Conservation (phyloP, 35 echinoderm and acorn worm genomes). For the Heliocidaris erythrogramma region DNA sequence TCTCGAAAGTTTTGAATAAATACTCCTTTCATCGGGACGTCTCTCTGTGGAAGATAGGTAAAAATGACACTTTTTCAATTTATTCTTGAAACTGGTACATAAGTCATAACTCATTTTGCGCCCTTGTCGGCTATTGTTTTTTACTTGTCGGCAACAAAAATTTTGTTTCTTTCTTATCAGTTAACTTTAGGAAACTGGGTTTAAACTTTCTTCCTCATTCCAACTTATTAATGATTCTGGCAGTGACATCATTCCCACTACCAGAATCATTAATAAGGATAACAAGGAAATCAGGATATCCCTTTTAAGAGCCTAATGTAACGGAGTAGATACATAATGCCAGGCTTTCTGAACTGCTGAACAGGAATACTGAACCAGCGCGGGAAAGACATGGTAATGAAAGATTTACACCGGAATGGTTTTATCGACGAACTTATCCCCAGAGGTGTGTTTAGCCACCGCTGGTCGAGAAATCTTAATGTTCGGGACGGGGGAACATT, state of each 20-base stretch:
- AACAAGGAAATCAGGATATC: not conserved
- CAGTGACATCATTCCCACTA: no score
- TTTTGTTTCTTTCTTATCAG: not conserved
- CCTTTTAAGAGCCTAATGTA: not conserved
- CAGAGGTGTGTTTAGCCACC: conserved; percentile 1
- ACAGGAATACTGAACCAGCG: not conserved
- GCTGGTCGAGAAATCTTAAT: not conserved
- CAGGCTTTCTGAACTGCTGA: not conserved
- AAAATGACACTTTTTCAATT: not conserved
- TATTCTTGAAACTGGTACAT: no score
- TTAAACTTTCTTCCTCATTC: not conserved
- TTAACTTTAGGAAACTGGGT: no score
- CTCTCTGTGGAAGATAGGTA: not conserved
- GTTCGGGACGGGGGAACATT: not conserved
- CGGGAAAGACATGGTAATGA: not conserved
- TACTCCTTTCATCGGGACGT: not conserved
- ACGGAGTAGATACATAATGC: not conserved
- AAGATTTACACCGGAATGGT: not conserved
- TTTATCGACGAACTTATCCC: not conserved
- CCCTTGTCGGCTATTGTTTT: no score
- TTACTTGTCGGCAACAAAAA: no score
- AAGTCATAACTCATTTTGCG: no score
- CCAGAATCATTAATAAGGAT: no score
- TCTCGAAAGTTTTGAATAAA: not conserved
- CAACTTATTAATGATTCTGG: no score